These are phyloP conservation scores for Centropus bengalensis DNA, from an alignment of 2,113 vertebrate genomes.

Conservation along the genomic window DNA sequence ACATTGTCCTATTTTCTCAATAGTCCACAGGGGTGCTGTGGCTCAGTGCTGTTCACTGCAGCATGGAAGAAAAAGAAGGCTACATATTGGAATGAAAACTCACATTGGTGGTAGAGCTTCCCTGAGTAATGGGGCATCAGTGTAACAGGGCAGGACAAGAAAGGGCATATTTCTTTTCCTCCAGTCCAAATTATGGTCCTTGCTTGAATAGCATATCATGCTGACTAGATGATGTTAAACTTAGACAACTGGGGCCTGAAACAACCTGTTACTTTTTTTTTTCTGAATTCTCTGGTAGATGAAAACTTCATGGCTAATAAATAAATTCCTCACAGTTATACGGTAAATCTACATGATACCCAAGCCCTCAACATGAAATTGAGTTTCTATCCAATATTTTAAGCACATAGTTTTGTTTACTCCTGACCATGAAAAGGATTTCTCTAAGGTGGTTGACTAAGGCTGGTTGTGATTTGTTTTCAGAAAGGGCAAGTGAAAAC, in stretches of 20 bases:
- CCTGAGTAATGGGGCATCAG: rapidly evolving
- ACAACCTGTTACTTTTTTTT: background rate
- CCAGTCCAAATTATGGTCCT: background rate
- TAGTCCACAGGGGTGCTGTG: background rate
- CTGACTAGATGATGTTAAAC: background rate
- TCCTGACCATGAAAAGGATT: background rate
- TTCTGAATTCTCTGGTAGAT: background rate
- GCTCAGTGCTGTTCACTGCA: background rate
- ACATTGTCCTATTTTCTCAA: background rate
- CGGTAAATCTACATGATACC: background rate
- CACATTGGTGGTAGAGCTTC: background rate
- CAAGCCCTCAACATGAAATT: background rate
- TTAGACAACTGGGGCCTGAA: background rate
- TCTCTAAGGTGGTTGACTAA: background rate
- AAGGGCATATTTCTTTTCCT: background rate
- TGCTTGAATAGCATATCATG: background rate
- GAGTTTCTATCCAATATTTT: background rate
- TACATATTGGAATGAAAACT: background rate
- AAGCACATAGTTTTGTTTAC: background rate
- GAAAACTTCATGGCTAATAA: background rate
- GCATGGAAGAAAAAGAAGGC: background rate
- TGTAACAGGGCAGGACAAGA: background rate
- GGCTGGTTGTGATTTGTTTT: background rate
- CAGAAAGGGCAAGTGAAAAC: background rate
- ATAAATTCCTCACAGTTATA: background rate